phyloP scores from a whole-genome alignment of 2,113 vertebrate genomes.

The Apaloderma vittatum region DNA sequence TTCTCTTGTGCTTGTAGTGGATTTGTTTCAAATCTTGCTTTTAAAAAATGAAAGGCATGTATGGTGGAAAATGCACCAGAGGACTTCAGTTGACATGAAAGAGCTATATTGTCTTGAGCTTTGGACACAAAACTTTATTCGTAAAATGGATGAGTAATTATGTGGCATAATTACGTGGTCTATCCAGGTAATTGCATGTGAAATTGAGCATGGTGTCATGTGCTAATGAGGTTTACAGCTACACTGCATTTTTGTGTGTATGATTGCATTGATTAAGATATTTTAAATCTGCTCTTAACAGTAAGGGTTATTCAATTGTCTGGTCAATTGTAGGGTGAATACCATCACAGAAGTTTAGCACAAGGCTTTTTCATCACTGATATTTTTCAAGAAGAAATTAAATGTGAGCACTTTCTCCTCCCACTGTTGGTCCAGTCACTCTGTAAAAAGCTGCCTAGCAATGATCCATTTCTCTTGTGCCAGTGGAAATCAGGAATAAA shows the following conservation, averaged over 20 bases:
- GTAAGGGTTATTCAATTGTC: background rate
- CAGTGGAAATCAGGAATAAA: conserved; percentile 26
- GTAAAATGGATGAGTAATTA: conserved; percentile 27
- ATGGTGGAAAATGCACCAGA: background rate
- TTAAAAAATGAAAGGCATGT: background rate
- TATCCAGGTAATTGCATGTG: conserved; percentile 48
- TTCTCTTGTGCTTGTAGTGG: background rate
- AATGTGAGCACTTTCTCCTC: background rate
- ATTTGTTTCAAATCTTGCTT: background rate
- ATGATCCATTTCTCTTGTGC: background rate
- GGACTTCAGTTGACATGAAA: background rate
- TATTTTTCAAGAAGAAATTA: background rate
- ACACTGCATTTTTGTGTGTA: conserved; percentile 23
- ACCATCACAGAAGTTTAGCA: background rate
- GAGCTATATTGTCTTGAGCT: background rate
- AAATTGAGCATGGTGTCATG: conserved; percentile 45
- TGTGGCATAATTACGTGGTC: conserved; percentile 31
- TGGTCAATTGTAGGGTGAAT: background rate
- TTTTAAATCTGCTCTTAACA: conserved; percentile 21
- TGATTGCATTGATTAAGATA: conserved; percentile 17
- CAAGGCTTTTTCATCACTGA: background rate
- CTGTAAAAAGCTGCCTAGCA: conserved; percentile 5
- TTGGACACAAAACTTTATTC: background rate
- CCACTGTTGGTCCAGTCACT: background rate
- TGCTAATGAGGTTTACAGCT: conserved; percentile 49